These are phyloP conservation scores for Byasa hedistus DNA, from an alignment of 2,888 invertebrate genomes.

Conservation along the genomic window DNA sequence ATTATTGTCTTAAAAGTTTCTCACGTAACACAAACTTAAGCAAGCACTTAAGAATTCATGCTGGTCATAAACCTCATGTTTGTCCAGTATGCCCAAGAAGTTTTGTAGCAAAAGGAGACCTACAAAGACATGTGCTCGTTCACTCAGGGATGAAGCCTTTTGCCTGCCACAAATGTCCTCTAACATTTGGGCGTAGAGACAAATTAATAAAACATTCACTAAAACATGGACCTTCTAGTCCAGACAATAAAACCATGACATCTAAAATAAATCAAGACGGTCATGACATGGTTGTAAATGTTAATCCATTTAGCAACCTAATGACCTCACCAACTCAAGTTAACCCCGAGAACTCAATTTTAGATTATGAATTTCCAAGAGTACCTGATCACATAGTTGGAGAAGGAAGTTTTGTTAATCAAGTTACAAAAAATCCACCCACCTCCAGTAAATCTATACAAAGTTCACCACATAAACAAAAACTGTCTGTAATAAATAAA, in stretches of 20 bases:
- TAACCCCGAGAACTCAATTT: slow-evolving; percentile 47
- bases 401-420: slow-evolving; percentile 68
- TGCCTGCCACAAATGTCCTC: slow-evolving; percentile 82
- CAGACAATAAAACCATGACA: slow-evolving; percentile 49
- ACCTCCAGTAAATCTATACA: slow-evolving; percentile 51
- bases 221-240: slow-evolving; percentile 74
- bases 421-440: slow-evolving; percentile 59
- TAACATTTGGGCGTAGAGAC: slow-evolving; percentile 84
- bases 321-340: slow-evolving; percentile 66
- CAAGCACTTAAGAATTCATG: slow-evolving; percentile 86
- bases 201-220: slow-evolving; percentile 84
- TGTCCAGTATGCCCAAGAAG: slow-evolving; percentile 86
- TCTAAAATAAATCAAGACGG: slow-evolving; percentile 60
- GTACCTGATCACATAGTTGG: slow-evolving; percentile 77
- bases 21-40: slow-evolving; percentile 88
- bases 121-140: slow-evolving; percentile 83
- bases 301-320: slow-evolving; percentile 79
- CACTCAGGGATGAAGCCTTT: slow-evolving; percentile 84
- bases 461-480: slow-evolving; percentile 60
- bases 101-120: slow-evolving; percentile 84
- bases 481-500: slow-evolving; percentile 52
- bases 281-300: slow-evolving; percentile 80
- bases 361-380: slow-evolving; percentile 70
- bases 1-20: slow-evolving; percentile 86
- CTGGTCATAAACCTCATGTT: slow-evolving; percentile 85